Percentiles rank a stretch among this genome's conserved stretches.
phyloP scores from a whole-genome alignment of 1,140 invertebrate species.

The Pseudomyrmex gracilis region DNA sequence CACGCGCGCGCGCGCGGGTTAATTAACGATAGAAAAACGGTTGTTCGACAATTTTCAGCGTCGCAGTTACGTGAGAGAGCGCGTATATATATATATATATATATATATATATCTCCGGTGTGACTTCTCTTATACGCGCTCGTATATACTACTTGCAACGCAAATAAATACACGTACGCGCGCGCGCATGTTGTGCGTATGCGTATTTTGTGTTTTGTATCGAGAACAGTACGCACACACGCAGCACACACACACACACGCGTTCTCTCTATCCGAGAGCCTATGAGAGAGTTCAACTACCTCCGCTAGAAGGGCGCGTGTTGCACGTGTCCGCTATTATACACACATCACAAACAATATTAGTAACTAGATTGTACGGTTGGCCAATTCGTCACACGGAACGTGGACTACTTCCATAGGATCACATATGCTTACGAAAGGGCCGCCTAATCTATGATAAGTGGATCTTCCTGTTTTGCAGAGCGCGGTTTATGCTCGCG shows the following conservation, averaged over 20 bases:
- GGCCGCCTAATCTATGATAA: conserved; percentile 79
- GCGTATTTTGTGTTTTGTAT: not conserved
- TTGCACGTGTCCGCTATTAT: conserved; percentile 53
- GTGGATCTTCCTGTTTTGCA: conserved; percentile 81
- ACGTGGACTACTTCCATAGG: conserved; percentile 35
- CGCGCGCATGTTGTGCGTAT: not conserved
- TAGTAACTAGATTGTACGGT: conserved; percentile 55
- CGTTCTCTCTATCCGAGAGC: not conserved
- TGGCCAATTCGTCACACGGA: conserved; percentile 6
- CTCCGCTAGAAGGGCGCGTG: conserved; percentile 30
- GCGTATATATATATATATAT: too few relatives aligned
- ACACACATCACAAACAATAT: conserved; percentile 42
- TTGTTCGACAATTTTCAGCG: not conserved
- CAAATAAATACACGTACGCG: not conserved
- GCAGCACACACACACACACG: not conserved
- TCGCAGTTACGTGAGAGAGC: not conserved
- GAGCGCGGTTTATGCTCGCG: conserved; percentile 39
- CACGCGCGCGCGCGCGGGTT: conserved; percentile 8
- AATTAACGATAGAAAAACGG: conserved; percentile 63
- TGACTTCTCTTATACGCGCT: not conserved
- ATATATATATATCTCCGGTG: not conserved
- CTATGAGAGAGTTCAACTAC: conserved; percentile 16
- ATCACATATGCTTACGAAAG: conserved; percentile 69
- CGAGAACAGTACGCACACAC: not conserved
- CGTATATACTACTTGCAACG: not conserved